phyloP scores from a whole-genome alignment of 2,797 vertebrate species.

The Oophaga sylvatica region DNA sequence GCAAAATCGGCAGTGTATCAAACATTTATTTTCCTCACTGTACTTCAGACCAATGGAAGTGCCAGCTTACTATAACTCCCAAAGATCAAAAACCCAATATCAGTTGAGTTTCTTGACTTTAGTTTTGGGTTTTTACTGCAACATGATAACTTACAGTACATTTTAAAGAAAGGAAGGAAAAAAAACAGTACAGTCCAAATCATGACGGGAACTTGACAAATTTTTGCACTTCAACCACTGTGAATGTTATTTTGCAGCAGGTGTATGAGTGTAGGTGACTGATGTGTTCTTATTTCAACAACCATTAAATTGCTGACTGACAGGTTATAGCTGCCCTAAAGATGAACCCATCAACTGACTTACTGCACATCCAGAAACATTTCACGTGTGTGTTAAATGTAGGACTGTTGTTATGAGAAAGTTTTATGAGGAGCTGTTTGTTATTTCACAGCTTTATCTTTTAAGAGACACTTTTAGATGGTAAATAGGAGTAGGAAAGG shows the following conservation, averaged over 20 bases:
- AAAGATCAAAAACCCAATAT: background rate
- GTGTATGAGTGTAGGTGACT: background rate
- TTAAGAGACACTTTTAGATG: background rate
- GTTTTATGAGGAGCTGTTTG: background rate
- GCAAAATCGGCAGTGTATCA: too few relatives aligned
- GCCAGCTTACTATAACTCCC: background rate
- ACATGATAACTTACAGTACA: background rate
- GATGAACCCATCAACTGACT: conserved; percentile 2
- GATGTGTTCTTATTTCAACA: background rate
- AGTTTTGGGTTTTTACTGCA: background rate
- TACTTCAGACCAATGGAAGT: too few relatives aligned
- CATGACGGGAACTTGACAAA: background rate
- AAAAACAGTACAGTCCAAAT: background rate
- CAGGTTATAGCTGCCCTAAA: conserved; percentile 21
- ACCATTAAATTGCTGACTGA: conserved; percentile 2
- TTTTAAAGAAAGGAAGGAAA: too few relatives aligned
- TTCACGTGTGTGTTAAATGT: background rate
- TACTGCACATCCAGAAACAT: conserved; percentile 1
- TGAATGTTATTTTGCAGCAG: conserved; percentile 4
- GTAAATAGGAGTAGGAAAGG: background rate
- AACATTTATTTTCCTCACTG: too few relatives aligned
- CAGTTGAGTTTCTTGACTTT: background rate
- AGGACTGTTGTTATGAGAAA: conserved; percentile 1
- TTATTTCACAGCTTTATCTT: conserved; percentile 12
- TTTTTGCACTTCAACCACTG: background rate